Evolutionary conservation across 2,888 invertebrate species (phyloP), one percentile per base, ranked within the genome.

Genomic region (Pinctada fucata): DNA sequence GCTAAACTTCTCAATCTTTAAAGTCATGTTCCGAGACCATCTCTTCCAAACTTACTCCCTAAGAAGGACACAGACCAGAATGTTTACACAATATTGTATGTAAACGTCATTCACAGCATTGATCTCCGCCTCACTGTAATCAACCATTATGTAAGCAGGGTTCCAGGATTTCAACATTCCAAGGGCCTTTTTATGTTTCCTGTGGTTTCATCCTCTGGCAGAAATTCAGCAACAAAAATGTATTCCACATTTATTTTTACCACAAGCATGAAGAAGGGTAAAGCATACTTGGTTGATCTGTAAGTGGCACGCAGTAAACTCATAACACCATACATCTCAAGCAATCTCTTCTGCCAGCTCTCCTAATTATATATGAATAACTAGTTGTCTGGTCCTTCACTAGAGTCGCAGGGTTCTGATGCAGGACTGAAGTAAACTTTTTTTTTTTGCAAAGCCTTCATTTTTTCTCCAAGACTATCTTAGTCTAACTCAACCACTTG

Each of bases 191-290:
- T 64, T 8, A 76, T 10, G 1, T 65, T 68, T 50, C 64, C 49
- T n/a, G 48, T 45, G 5, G 67, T 58, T 47, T 76, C 76, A 49
- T 67, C 68, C 66, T 76, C 76, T 66, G 72, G 71, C 8, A 76
- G 52, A 65, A 76, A 71, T 47, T 67, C 58, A 45, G 72, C 76
- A 5, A 76, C 76, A 71, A 13, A 51, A 45, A 76, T 66, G 50
- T 76, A 76, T 13, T 71, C 71, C 3, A 72, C 76, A 76, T 71
- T 72, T 50, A 72, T 76, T 50, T 50, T 49, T 3, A 76, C 52
- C 45, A 66, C 66, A 6, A 71, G 8, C 5, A 76, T 45, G 66
- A 47, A 71, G 10, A 76, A 31, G 45, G 72, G 72, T 13, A 76
- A 49, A 3, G 51, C 50, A n/a, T 76, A 76, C 58, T 51, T 66